Evolutionary conservation across 2,888 invertebrate genomes (phyloP), one percentile per base, ranked within the genome.

Genomic region (Cosmia trapezina): DNA sequence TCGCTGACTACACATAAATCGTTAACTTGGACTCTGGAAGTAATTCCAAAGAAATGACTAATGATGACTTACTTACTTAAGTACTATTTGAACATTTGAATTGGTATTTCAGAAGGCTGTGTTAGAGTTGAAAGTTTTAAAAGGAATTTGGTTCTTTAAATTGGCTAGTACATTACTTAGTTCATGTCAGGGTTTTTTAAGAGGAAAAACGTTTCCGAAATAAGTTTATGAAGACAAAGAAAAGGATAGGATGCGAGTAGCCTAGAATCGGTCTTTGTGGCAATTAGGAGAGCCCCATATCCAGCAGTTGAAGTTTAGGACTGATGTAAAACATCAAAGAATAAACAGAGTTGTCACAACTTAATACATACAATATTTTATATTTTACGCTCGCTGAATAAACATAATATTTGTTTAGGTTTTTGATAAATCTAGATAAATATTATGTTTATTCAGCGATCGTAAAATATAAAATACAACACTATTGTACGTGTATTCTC

Each of bases 31-130:
- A 87, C 86, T 90, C 87, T 83, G 68, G 71, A 85, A 86, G 84
- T 87, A 83, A 89, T 88, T 89, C 90, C 83, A 86, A 85, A 85
- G 87, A 86, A 87, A 86, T 89, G 86, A 88, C 84, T 88, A 86
- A 88, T 86, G 81, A 83, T 76, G 76, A 83, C 81, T 80, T 78
- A 72, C 81, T 80, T 78, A 72, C 75, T 84, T 81, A 71, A 70
- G 66, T 66, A 73, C 69, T 81, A 73, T 82, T 85, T 81, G 76
- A 81, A 84, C 81, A 74, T 87, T 88, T 79, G 70, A 85, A 83
- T 86, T 85, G 70, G 76, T 76, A 83, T 79, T 80, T 83, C 64
- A 66, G 60, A 76, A 71, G 28, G 28, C 22, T 53, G 45, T 60
- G 33, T 68, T 59, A 37, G 28, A 68, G 33, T 69, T 4, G 9